Base-by-base conservation (phyloP, 2,113 vertebrate species). In the Noturus placidus region DNA sequence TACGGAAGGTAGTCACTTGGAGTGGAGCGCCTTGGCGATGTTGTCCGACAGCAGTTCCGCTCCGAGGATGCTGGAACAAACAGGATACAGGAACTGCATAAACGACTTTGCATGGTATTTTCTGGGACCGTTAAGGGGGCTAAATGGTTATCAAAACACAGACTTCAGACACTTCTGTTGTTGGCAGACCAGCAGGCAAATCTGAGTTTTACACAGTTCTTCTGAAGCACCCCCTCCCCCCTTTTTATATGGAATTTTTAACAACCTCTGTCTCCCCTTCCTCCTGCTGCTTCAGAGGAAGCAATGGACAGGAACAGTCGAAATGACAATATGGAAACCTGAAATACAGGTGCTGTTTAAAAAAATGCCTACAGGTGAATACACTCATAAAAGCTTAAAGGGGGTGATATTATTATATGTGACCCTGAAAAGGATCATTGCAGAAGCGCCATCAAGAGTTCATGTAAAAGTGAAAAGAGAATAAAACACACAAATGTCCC, bases 71-170 rank as follows among this genome's bases (percentile, higher is more conserved):
- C n/a, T n/a, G n/a, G n/a, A 59, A 20, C 20, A 11, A 77, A 42
- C 80, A 82, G 59, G 65, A 59, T 54, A 82, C 69, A 50, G 70
- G 42, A 38, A 76, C 52, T 82, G 42, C 57, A 69, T 76, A 25
- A 14, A 76, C 33, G 70, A 57, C 33, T 52, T 79, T 67, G 38
- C 46, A 11, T 22, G 69, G 50, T 74, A 27, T 25, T 19, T 88
- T 82, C 52, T n/a, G 25, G 22, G 35, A 42, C 57, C 54, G 30
- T 88, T 8, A 70, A 70, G 46, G 46, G 67, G 46, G 78, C 52
- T 84, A 56, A 82, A 79, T 14, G 67, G 72, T 88, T 82, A 80
- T 89, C 82, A 35, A 15, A 82, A 79, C 90, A 70, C 84, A 46
- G 7, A 46, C 63, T 86, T 88, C 52, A 84, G 27, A 50, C 65